These are phyloP conservation scores for Candidula unifasciata DNA, from an alignment of 2,888 invertebrate species.

Conservation along the genomic window DNA sequence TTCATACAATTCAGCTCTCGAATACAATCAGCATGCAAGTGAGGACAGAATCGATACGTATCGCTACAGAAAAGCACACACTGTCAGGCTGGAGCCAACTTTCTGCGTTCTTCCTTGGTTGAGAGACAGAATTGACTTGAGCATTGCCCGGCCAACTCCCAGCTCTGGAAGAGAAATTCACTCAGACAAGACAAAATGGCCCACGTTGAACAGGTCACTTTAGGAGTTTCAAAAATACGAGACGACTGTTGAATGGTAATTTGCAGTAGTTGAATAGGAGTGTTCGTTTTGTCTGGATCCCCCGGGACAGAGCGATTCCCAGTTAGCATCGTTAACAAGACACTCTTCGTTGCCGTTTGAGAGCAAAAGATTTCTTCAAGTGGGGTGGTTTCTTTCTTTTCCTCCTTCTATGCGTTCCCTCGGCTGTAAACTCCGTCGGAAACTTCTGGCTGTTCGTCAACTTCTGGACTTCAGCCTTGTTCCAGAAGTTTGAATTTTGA, in stretches of 20 bases:
- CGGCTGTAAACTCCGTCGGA: too few relatives aligned
- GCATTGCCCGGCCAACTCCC: neutral
- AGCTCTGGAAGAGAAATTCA: neutral
- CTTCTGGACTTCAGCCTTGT: too few relatives aligned
- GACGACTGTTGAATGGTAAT: neutral
- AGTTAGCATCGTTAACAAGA: too few relatives aligned
- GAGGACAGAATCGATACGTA: conserved; percentile 11
- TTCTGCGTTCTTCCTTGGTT: neutral
- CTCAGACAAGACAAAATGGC: neutral
- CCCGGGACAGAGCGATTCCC: neutral
- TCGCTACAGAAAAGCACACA: conserved; percentile 1
- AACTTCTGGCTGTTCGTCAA: too few relatives aligned
- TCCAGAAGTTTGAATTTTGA: too few relatives aligned
- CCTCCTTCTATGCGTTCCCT: too few relatives aligned
- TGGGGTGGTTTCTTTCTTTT: too few relatives aligned
- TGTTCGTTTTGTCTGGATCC: neutral
- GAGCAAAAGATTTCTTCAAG: too few relatives aligned
- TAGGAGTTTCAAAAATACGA: neutral
- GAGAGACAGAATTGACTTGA: neutral
- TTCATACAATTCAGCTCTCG: neutral
- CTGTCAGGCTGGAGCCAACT: neutral
- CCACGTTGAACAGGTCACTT: neutral
- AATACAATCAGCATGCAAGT: conserved; percentile 30
- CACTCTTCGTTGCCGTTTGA: too few relatives aligned
- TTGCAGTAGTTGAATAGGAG: neutral